Percentiles rank a stretch among this genome's conserved stretches.
Evolutionary conservation across 2,888 invertebrate genomes (phyloP).

Genomic region (Cheilosia grossa): DNA sequence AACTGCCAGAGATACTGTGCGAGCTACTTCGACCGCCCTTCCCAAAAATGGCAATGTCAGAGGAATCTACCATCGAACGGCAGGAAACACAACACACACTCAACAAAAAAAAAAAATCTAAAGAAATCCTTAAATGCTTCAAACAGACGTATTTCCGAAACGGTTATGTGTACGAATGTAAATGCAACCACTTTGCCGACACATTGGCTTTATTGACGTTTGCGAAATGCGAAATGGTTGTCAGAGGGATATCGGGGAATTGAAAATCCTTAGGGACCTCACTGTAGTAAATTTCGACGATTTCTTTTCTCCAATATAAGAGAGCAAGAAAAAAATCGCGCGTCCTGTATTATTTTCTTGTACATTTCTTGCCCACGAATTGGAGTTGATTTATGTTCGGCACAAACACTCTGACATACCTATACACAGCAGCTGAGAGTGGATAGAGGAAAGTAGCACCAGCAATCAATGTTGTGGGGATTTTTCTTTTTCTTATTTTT

Average conservation of each 20-base stretch:
- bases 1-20: constrained; percentile 37
- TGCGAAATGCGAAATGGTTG: constrained; percentile 68
- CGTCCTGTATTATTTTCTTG: constrained; percentile 51
- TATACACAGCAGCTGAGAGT: not conserved
- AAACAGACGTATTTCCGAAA: constrained; percentile 74
- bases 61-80: constrained; percentile 12
- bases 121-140: constrained; percentile 73
- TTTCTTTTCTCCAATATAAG: constrained; percentile 25
- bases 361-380: constrained; percentile 50
- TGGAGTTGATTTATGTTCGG: constrained; percentile 71
- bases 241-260: constrained; percentile 57
- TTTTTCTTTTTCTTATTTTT: constrained; percentile 19
- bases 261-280: constrained; percentile 67
- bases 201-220: constrained; percentile 75
- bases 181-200: constrained; percentile 75
- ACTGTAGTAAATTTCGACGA: constrained; percentile 45
- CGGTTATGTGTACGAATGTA: constrained; percentile 74
- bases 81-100: constrained; percentile 9
- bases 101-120: constrained; percentile 21
- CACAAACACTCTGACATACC: constrained; percentile 18
- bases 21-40: not conserved
- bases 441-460: constrained; percentile 5
- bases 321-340: constrained; percentile 18
- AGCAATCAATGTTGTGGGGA: constrained; percentile 60
- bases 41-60: not conserved